A percentile compares a stretch with the other conserved stretches of the same genome.
Evolutionary conservation across 2,797 vertebrate species (phyloP).

Genomic region (Sebastes nivosus): DNA sequence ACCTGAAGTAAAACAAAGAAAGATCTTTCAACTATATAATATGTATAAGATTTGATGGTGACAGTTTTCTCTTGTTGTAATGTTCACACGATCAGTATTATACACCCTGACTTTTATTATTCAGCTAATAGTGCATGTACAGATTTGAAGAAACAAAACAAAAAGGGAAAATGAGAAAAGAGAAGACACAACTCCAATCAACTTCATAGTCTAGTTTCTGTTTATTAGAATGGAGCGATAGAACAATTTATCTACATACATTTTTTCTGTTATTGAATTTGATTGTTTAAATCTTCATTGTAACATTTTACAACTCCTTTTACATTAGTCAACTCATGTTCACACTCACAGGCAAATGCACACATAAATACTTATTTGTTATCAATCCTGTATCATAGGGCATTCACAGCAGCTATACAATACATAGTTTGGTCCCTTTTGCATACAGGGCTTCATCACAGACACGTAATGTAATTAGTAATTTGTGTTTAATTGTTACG

Average conservation of each 20-base stretch:
- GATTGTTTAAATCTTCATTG: no score
- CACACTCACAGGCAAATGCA: not conserved
- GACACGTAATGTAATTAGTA: not conserved
- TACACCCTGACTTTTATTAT: not conserved
- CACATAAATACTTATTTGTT: not conserved
- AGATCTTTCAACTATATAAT: not conserved
- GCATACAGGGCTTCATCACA: not conserved
- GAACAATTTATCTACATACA: accelerated
- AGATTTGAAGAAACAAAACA: not conserved
- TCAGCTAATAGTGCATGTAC: not conserved
- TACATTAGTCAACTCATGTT: not conserved
- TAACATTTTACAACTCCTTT: no score
- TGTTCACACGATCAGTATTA: not conserved
- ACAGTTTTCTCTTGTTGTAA: not conserved
- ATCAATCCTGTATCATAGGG: not conserved
- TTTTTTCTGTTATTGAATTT: not conserved
- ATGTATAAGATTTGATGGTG: not conserved
- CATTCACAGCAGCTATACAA: not conserved
- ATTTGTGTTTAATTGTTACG: conserved; percentile 11
- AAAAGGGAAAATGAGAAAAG: not conserved
- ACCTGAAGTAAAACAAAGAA: not conserved
- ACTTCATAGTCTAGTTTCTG: not conserved
- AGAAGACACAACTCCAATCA: not conserved
- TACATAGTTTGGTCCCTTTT: not conserved
- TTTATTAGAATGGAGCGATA: not conserved